Base-by-base conservation (phyloP, 2,113 vertebrate species). In the Larimichthys polyactis region DNA sequence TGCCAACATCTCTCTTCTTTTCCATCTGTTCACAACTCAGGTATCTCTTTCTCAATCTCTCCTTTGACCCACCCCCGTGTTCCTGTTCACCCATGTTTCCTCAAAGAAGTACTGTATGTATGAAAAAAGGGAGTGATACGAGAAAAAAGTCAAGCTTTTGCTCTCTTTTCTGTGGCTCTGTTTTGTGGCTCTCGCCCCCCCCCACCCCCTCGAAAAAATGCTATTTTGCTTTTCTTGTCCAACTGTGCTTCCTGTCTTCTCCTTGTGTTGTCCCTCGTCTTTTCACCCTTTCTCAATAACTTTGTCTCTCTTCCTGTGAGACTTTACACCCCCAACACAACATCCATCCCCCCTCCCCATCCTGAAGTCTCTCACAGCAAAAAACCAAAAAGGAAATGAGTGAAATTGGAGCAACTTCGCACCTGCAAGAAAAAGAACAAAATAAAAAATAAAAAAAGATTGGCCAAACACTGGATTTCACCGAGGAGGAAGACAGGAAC, bases 11-110 rank as follows among this genome's bases (percentile, higher is more conserved):
- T 79, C 27, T 71, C 22, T 60, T 27, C 11, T 49, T 73, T 52
- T 52, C 20, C 63, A 79, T 79, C 54, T 59, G 71, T 75, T 82
- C 86, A 89, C 82, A 78, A 89, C 92, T 93, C 91, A 93, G 92
- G 92, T 92, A 92, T 87, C 72, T 84, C 62, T 80, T 62, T 81
- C 66, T 66, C 59, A 76, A 46, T 57, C 40, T 66, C 14, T 71
- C 66, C 32, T 62, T 7, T 62, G 16, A n/a, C 46, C 52, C 60
- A 63, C 22, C 54, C 54, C 58, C 24, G 24, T 86, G 55, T 71
- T 71, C 20, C 40, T 85, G 68, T 85, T 59, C 54, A 63, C 59
- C 78, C 57, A 80, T 88, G 83, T 83, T 87, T 90, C 78, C 71
- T 89, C 83, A 89, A 71, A 75, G 27, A 87, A 86, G 85, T 81